A percentile compares a stretch with the other conserved stretches of the same genome.
Conservation (phyloP, 2,113 vertebrate species). For the Blennius ocellaris region DNA sequence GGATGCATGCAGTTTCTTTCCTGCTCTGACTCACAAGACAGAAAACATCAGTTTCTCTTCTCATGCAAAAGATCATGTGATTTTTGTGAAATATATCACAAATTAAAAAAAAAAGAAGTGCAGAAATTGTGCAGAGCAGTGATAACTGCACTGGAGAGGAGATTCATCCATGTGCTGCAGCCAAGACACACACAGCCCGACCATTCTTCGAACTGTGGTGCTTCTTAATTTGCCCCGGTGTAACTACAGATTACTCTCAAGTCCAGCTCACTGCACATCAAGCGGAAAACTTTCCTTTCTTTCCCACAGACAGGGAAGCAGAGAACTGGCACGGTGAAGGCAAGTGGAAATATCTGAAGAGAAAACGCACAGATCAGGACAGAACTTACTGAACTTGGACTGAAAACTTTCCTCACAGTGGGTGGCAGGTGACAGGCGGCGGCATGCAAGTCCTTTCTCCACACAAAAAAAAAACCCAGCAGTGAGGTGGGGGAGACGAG, state of each 20-base stretch:
- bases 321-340: not conserved
- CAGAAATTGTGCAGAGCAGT: no score
- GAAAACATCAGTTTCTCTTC: no score
- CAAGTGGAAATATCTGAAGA: not conserved
- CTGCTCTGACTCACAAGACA: slow-evolving; percentile 19
- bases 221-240: slow-evolving; percentile 34
- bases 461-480: not conserved
- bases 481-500: not conserved
- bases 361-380: not conserved
- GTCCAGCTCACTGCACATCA: slow-evolving; percentile 48
- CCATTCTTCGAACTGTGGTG: slow-evolving; percentile 18
- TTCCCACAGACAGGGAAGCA: slow-evolving; percentile 47
- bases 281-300: slow-evolving; percentile 41
- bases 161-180: not conserved
- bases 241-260: slow-evolving; percentile 46
- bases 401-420: slow-evolving; percentile 37
- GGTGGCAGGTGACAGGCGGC: not conserved
- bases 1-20: not conserved
- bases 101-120: no score
- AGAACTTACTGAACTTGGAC: not conserved
- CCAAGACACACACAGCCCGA: slow-evolving; percentile 4
- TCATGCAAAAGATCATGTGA: no score
- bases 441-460: not conserved
- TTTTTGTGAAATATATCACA: no score
- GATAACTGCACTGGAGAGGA: not conserved